Evolutionary conservation across 2,113 vertebrate genomes (phyloP).

Genomic region (Syngnathus typhle): DNA sequence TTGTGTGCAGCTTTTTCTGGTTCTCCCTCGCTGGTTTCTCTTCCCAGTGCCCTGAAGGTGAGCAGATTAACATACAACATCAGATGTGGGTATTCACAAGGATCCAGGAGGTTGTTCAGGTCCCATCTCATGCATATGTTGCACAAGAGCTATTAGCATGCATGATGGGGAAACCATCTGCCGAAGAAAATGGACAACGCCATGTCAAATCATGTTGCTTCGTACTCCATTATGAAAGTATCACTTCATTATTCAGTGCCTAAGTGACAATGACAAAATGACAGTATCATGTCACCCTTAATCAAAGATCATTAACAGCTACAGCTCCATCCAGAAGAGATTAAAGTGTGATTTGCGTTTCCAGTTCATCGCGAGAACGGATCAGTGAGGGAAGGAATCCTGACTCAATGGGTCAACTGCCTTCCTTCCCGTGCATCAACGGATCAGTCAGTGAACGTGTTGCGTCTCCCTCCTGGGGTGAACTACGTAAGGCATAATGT

Average conservation of each 20-base stretch:
- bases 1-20: constrained; percentile 19
- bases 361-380: no score
- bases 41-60: constrained; percentile 37
- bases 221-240: constrained; percentile 8
- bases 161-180: constrained; percentile 12
- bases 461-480: no score
- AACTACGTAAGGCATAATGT: no score
- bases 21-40: constrained; percentile 17
- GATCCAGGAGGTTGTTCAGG: constrained; percentile 26
- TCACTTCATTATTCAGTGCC: constrained; percentile 15
- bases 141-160: constrained; percentile 33
- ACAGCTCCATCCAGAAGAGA: neutral
- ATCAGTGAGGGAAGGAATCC: no score
- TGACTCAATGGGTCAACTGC: no score
- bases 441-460: no score
- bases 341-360: neutral
- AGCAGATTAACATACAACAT: constrained; percentile 54
- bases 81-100: constrained; percentile 43
- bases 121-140: constrained; percentile 38
- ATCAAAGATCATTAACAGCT: neutral
- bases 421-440: no score
- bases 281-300: neutral
- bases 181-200: constrained; percentile 27
- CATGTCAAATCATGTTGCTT: constrained; percentile 27
- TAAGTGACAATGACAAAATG: constrained; percentile 23